Percentiles rank a stretch among this genome's conserved stretches.
phyloP scores from a whole-genome alignment of 2,888 invertebrate genomes.

The Pseudococcus longispinus region DNA sequence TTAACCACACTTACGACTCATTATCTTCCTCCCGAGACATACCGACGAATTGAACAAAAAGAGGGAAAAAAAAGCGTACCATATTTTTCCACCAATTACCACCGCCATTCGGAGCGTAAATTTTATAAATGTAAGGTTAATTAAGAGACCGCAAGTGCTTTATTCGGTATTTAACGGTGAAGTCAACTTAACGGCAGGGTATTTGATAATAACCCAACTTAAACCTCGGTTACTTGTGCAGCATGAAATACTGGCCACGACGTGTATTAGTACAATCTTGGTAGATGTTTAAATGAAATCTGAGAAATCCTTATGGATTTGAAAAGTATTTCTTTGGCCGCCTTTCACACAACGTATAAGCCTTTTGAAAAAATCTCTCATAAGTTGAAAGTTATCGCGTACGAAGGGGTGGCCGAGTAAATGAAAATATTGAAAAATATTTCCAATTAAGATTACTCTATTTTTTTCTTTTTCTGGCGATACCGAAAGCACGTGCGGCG shows the following conservation, averaged over 20 bases:
- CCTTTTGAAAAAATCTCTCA: neutral
- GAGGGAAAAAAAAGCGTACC: neutral
- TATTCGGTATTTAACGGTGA: conserved; percentile 35
- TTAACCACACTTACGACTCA: conserved; percentile 15
- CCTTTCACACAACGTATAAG: neutral
- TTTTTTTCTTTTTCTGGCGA: neutral
- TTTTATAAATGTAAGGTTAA: conserved; percentile 30
- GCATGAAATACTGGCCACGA: neutral
- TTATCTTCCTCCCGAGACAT: conserved; percentile 1
- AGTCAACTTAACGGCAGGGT: neutral
- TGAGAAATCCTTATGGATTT: neutral
- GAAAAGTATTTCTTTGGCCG: neutral
- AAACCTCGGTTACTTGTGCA: neutral
- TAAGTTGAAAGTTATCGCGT: neutral
- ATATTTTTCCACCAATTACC: conserved; percentile 29
- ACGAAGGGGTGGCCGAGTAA: neutral
- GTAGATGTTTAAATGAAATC: conserved; percentile 34
- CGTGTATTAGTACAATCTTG: conserved; percentile 3
- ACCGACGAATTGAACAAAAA: neutral
- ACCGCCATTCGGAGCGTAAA: neutral
- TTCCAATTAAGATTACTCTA: conserved; percentile 13
- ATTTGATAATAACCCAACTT: conserved; percentile 28
- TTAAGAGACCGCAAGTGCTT: neutral
- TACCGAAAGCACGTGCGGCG: conserved; percentile 18
- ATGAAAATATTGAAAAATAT: conserved; percentile 41